Evolutionary conservation across 1,140 invertebrate genomes (phyloP).

Genomic region (Solenopsis invicta): DNA sequence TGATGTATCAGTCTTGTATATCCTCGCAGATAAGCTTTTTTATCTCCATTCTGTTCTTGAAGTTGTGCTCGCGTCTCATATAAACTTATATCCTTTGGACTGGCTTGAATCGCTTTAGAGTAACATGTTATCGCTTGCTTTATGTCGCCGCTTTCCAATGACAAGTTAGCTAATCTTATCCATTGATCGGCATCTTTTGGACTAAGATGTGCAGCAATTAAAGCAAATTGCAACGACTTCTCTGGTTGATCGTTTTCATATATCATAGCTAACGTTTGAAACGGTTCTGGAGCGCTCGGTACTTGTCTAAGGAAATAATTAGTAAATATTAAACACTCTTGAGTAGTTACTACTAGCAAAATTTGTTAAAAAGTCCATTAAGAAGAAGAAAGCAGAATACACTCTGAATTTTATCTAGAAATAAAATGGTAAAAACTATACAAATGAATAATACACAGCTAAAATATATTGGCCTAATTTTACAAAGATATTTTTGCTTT

Average conservation of each 20-base stretch:
- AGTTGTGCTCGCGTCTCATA: slow-evolving; percentile 92
- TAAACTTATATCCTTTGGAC: slow-evolving; percentile 90
- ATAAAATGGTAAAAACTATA: no score
- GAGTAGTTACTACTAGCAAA: not conserved
- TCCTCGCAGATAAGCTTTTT: slow-evolving; percentile 90
- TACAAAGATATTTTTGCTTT: no score
- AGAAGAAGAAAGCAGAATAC: no score
- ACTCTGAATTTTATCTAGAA: no score
- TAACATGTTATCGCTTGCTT: slow-evolving; percentile 95
- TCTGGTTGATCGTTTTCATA: slow-evolving; percentile 94
- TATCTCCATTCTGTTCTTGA: slow-evolving; percentile 91
- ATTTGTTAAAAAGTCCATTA: no score
- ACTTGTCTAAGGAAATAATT: slow-evolving; percentile 87
- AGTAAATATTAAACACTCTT: not conserved
- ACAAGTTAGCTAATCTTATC: slow-evolving; percentile 93
- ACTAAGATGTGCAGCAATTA: slow-evolving; percentile 95
- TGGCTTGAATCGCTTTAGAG: slow-evolving; percentile 92
- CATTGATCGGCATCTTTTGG: slow-evolving; percentile 94
- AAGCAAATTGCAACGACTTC: slow-evolving; percentile 94
- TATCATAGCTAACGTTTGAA: slow-evolving; percentile 95
- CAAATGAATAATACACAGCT: no score
- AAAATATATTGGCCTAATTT: no score
- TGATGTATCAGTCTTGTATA: slow-evolving; percentile 92
- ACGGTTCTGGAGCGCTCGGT: slow-evolving; percentile 95
- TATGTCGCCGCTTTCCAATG: slow-evolving; percentile 91